Base-by-base conservation (phyloP, 2,113 vertebrate genomes). In the Xiphias gladius region DNA sequence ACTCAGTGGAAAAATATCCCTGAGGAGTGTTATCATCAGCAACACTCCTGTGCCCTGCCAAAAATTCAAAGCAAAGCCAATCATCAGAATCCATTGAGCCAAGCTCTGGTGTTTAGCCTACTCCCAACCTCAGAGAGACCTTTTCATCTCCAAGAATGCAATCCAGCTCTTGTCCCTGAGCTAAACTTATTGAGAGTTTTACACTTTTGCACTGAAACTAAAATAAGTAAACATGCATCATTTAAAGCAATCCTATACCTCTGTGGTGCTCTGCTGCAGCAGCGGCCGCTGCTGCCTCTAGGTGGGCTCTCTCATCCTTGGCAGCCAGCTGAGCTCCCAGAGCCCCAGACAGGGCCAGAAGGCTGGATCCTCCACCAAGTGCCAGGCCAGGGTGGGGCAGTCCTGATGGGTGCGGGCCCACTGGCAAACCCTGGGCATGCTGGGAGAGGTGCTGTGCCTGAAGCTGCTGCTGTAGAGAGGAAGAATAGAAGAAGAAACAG, bases 381-480 rank as follows among this genome's bases (percentile, higher is more conserved):
- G 95, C 94, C 90, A 97, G 90, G 76, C 95, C 84, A 0, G 96
- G 83, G 26, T 96, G 94, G 79, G 95, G 89, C 84, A 97, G 83
- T 2, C 96, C 96, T 0, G 96, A 96, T 0, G 96, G 96, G 85
- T 97, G 97, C 1, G 97, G 93, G 5, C 95, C 79, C 90, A 98
- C 93, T 13, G 95, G 94, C 72, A 97, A 84, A 1, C 96, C 94
- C 79, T 97, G 96, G 20, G 94, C 88, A 1, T 97, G 97, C 90
- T 97, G 97, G 66, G 97, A 96, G 77, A 98, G 96, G 89, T 98
- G 97, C 90, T 98, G 97, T 1, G 96, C 96, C 91, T 98, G 97
- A 5, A 98, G 95, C 93, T 98, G 97, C 81, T 98, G 97, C 97
- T 97, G 76, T 66, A 70, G 28, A 72, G 63, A 86, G 65, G 76